Evolutionary conservation across 2,113 vertebrate species (phyloP).

Genomic region (Spilogale gracilis): DNA sequence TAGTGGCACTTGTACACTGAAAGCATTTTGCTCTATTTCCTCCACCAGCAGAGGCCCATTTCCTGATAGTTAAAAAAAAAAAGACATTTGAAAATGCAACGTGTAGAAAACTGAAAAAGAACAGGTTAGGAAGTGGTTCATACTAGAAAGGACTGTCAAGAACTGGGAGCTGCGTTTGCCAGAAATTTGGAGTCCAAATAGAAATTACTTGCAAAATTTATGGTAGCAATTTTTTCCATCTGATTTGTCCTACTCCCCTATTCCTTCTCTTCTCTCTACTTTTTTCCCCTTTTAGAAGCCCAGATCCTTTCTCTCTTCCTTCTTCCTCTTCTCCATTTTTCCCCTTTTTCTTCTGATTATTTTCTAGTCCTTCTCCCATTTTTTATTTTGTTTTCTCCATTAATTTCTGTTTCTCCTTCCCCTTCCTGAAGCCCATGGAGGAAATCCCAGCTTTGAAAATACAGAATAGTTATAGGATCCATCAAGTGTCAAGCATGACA

Average conservation of each 20-base stretch:
- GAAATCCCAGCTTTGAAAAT: background rate
- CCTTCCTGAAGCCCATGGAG: background rate
- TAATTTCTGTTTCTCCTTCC: background rate
- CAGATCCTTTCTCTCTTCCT: background rate
- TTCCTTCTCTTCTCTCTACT: background rate
- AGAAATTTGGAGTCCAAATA: background rate
- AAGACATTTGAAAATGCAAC: background rate
- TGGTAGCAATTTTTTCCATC: background rate
- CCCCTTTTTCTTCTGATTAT: background rate
- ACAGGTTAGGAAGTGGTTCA: background rate
- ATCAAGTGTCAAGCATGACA: background rate
- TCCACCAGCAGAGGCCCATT: background rate
- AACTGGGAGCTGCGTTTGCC: background rate
- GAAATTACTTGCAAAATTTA: background rate
- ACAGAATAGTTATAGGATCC: background rate
- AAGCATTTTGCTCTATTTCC: background rate
- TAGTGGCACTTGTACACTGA: background rate
- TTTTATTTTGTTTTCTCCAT: background rate
- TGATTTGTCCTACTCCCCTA: background rate
- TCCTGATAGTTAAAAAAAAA: background rate
- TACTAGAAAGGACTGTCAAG: background rate
- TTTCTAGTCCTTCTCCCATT: background rate
- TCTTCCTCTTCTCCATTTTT: background rate
- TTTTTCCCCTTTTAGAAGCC: background rate
- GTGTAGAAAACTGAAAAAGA: slow-evolving; percentile 14